Base-by-base conservation (phyloP, 2,888 invertebrate species). In the Tinea pellionella region DNA sequence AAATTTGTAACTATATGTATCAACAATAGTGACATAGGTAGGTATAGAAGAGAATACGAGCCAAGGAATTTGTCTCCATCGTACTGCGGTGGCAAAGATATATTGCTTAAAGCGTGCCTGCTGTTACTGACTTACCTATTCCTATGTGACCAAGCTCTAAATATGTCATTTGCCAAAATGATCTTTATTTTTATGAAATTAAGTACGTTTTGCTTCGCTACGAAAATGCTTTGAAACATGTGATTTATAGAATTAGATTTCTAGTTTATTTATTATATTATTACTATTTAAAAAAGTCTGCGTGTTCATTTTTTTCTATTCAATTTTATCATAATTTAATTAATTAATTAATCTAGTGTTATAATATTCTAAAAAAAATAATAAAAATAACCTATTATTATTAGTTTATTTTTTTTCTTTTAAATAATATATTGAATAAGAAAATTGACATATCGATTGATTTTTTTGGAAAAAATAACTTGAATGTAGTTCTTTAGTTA, bases 81-180 rank as follows among this genome's bases (percentile, higher is more conserved):
- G 72, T 69, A 68, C 69, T 74, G 71, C 72, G 78, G 71, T 72
- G 78, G 71, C 76, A 74, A 69, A 69, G 78, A 78, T 73, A 71
- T 76, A 78, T 77, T 68, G 69, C 61, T 15, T 47, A 47, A 4
- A 65, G 63, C 62, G 63, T 64, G 62, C 63, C 62, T 53, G 62
- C 61, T 62, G 66, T 61, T 59, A 55, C 63, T 64, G 67, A 65
- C 67, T 64, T 61, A 62, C 65, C 9, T 62, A 62, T 68, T 64
- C 53, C 55, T 60, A 65, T 62, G 61, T 63, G 53, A 51, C 59
- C 51, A 62, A 24, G 53, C 56, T 19, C 61, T 37, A 9, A 37
- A 37, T n/a, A 37, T 53, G 56, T 51, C 37, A 37, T 37, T 37
- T 37, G 37, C 37, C 37, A 37, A 37, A 37, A 2, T 37, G 37